These are phyloP conservation scores for Salvelinus alpinus DNA, from an alignment of 2,113 vertebrate species.

Conservation along the genomic window DNA sequence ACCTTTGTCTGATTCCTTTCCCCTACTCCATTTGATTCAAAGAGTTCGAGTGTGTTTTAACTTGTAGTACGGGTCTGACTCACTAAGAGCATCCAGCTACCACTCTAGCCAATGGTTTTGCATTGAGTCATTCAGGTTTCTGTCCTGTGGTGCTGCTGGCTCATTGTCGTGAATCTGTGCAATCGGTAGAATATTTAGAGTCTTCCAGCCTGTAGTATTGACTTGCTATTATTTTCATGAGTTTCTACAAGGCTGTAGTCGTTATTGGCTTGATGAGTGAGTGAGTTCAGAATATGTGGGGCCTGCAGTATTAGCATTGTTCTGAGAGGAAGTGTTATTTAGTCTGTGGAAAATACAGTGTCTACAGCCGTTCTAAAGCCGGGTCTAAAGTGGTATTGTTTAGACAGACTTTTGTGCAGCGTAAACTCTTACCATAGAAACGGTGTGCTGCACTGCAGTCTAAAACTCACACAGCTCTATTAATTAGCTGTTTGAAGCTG, in stretches of 20 bases:
- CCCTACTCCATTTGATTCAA: not conserved
- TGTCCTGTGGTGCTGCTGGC: not conserved
- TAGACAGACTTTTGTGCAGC: constrained; percentile 32
- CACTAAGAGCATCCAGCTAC: not conserved
- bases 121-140: not conserved
- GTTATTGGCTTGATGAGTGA: too few species aligned
- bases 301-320: too few species aligned
- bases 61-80: not conserved
- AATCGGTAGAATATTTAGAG: not conserved
- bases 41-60: not conserved
- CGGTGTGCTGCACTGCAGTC: constrained; percentile 32
- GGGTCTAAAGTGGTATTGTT: too few species aligned
- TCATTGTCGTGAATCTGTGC: too few species aligned
- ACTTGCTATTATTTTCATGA: constrained; percentile 64
- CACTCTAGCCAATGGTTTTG: not conserved
- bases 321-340: too few species aligned
- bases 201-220: constrained; percentile 54
- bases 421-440: constrained; percentile 41
- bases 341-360: too few species aligned
- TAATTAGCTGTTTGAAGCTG: constrained; percentile 84
- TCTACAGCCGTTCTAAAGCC: too few species aligned
- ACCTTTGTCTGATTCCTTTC: not conserved
- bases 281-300: too few species aligned
- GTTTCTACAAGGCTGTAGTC: constrained; percentile 70
- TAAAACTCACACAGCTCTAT: constrained; percentile 75